phyloP scores from a whole-genome alignment of 2,888 invertebrate species.

The Pollenia angustigena region DNA sequence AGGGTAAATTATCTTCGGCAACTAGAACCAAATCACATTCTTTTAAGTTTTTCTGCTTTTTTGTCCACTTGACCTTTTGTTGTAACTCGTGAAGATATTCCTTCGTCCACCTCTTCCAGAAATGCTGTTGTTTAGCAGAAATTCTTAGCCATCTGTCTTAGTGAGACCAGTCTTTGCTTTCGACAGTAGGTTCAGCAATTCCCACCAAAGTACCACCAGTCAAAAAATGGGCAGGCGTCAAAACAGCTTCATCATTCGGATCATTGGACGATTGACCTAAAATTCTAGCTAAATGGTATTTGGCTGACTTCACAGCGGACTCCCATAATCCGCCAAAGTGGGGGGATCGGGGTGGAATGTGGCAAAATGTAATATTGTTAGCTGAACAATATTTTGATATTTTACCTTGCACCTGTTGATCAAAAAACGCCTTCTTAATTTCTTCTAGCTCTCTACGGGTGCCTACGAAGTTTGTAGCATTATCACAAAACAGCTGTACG shows the following conservation, averaged over 20 bases:
- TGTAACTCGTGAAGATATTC: conserved; percentile 55
- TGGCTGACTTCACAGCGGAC: background rate
- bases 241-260: too few relatives aligned
- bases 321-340: conserved; percentile 45
- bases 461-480: conserved; percentile 71
- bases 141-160: conserved; percentile 30
- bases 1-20: conserved; percentile 29
- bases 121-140: conserved; percentile 45
- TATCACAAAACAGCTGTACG: conserved; percentile 60
- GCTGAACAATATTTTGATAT: background rate
- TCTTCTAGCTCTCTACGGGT: conserved; percentile 56
- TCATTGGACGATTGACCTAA: too few relatives aligned
- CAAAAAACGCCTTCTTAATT: conserved; percentile 5
- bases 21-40: too few relatives aligned
- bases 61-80: conserved; percentile 56
- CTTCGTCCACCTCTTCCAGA: conserved; percentile 32
- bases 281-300: too few relatives aligned
- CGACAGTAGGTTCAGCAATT: conserved; percentile 9
- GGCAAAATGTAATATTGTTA: background rate
- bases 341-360: conserved; percentile 24
- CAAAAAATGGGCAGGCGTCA: background rate
- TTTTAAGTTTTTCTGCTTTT: conserved; percentile 50
- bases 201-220: conserved; percentile 64
- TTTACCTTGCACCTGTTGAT: conserved; percentile 23
- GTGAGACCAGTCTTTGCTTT: conserved; percentile 3